Evolutionary conservation across 2,888 invertebrate genomes (phyloP).

Genomic region (Tribolium freemani): DNA sequence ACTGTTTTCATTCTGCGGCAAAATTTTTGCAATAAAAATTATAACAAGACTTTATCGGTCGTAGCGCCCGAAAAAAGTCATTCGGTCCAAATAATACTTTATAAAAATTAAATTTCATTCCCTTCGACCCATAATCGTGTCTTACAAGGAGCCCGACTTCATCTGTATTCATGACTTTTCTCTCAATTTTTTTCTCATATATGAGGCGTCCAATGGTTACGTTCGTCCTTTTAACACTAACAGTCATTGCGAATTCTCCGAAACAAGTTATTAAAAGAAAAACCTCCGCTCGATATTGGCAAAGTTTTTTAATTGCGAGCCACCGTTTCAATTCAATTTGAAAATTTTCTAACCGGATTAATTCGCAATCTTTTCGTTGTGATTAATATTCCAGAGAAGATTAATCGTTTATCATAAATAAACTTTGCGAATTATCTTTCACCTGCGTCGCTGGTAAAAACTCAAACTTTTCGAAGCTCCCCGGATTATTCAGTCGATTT

Average conservation of each 20-base stretch:
- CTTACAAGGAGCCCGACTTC: background rate
- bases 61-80: background rate
- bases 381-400: constrained; percentile 30
- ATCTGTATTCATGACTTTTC: constrained; percentile 11
- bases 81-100: background rate
- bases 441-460: constrained; percentile 11
- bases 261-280: constrained; percentile 7
- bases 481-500: background rate
- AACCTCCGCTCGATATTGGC: background rate
- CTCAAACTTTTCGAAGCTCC: background rate
- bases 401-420: constrained; percentile 30
- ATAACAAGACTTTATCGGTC: background rate
- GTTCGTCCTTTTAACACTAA: background rate
- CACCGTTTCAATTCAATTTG: constrained; percentile 29
- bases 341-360: constrained; percentile 19
- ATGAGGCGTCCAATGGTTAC: background rate
- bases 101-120: background rate
- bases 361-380: constrained; percentile 18
- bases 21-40: background rate
- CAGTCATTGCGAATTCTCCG: background rate
- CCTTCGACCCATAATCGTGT: background rate
- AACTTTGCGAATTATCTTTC: constrained; percentile 26
- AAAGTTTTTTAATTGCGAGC: constrained; percentile 27
- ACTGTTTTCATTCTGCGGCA: background rate
- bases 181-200: constrained; percentile 1